Conservation (phyloP, 1,140 invertebrate genomes). For the Ganaspis sp. region DNA sequence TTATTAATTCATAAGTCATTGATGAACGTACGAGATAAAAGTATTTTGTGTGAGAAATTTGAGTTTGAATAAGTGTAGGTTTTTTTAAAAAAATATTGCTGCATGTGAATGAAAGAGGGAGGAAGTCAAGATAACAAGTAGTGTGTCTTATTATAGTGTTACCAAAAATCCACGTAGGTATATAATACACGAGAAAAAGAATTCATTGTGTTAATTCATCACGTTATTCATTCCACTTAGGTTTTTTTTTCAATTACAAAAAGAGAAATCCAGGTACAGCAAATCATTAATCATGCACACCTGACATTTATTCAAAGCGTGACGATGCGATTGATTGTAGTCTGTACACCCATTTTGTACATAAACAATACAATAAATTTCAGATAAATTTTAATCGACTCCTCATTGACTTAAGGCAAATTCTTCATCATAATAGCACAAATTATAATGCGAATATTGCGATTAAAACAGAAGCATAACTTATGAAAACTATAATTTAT, state of each 20-base stretch:
- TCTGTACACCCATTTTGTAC: conserved; percentile 76
- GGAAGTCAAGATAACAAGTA: conserved; percentile 7
- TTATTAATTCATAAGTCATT: conserved; percentile 25
- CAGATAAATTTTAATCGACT: conserved; percentile 54
- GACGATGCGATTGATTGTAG: conserved; percentile 68
- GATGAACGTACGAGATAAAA: conserved; percentile 17
- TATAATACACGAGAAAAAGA: conserved; percentile 26
- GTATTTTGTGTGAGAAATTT: conserved; percentile 23
- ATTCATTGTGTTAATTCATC: conserved; percentile 40
- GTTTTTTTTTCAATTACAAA: conserved; percentile 21
- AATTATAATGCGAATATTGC: not conserved
- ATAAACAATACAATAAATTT: conserved; percentile 75
- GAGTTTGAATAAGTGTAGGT: not conserved
- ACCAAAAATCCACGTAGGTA: conserved; percentile 25
- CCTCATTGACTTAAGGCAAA: not conserved
- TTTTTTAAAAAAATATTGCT: conserved; percentile 5
- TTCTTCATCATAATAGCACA: not conserved
- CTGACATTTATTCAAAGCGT: conserved; percentile 58
- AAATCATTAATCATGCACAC: conserved; percentile 49
- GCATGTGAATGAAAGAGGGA: conserved; percentile 3
- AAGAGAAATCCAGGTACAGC: conserved; percentile 35
- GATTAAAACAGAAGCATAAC: not conserved
- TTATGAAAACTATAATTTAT: not conserved
- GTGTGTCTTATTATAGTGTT: conserved; percentile 17
- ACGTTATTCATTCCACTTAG: conserved; percentile 68